phyloP scores from a whole-genome alignment of 2,113 vertebrate genomes.

The Galeopterus variegatus region DNA sequence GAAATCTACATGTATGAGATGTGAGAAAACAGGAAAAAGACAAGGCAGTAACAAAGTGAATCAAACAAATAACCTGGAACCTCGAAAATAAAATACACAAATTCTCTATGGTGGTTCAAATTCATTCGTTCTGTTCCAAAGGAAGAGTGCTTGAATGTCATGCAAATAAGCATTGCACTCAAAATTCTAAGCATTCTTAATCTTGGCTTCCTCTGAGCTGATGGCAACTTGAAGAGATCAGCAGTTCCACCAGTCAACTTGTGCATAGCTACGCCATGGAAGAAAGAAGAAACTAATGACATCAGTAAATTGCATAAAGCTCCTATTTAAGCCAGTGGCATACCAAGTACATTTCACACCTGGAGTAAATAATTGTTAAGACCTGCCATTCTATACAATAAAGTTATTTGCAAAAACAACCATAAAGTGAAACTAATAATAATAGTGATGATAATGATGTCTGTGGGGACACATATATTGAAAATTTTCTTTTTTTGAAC shows the following conservation, averaged over 20 bases:
- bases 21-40: neutral
- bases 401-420: conserved; percentile 41
- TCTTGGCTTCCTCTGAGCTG: conserved; percentile 63
- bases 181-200: conserved; percentile 49
- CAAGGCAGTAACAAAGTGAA: neutral
- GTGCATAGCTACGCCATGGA: neutral
- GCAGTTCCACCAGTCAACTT: neutral
- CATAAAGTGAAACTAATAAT: conserved; percentile 29
- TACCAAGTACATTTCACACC: conserved; percentile 35
- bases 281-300: conserved; percentile 66
- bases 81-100: conserved; percentile 41
- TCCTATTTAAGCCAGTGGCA: conserved; percentile 33
- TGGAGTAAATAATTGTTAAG: conserved; percentile 22
- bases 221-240: conserved; percentile 63
- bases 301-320: conserved; percentile 21
- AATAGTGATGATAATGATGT: neutral
- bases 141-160: conserved; percentile 33
- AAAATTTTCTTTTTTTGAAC: conserved; percentile 28
- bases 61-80: conserved; percentile 26
- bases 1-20: conserved; percentile 4
- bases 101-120: neutral
- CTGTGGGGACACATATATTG: no score
- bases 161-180: conserved; percentile 43
- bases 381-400: neutral
- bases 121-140: conserved; percentile 40